Evolutionary conservation across 2,113 vertebrate genomes (phyloP).

Genomic region (human): DNA sequence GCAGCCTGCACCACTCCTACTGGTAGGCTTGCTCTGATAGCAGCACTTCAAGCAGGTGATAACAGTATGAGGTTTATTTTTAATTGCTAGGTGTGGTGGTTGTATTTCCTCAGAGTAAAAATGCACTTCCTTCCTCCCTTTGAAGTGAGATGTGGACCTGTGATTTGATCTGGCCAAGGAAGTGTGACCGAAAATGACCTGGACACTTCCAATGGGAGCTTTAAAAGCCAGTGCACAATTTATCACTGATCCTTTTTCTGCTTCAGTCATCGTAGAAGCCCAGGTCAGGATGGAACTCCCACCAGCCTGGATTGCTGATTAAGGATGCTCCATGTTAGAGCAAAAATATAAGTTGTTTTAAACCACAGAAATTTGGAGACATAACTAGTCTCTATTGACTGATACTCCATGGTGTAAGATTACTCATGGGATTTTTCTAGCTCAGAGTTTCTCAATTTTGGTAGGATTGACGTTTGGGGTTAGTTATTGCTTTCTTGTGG

Average conservation of each 20-base stretch:
- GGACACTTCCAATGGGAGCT: neutral
- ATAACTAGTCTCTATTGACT: neutral
- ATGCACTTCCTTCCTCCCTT: neutral
- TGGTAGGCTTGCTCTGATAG: neutral
- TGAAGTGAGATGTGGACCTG: neutral
- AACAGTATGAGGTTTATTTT: neutral
- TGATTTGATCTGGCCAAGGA: neutral
- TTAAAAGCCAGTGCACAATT: neutral
- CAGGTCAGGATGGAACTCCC: neutral
- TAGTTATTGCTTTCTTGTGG: neutral
- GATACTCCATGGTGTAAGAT: neutral
- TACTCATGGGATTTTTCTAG: neutral
- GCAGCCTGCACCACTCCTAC: neutral
- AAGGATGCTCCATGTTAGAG: neutral
- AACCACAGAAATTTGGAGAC: neutral
- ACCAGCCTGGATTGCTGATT: neutral
- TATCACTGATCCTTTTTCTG: neutral
- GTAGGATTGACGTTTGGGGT: neutral
- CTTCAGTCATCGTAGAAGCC: neutral
- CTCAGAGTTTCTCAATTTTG: neutral
- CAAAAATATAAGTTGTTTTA: neutral
- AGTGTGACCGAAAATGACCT: neutral
- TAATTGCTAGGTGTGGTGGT: neutral
- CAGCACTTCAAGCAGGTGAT: no score
- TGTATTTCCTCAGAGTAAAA: neutral